These are phyloP conservation scores for Corythornis madagascariensis DNA, from an alignment of 2,113 vertebrate genomes.

Conservation along the genomic window DNA sequence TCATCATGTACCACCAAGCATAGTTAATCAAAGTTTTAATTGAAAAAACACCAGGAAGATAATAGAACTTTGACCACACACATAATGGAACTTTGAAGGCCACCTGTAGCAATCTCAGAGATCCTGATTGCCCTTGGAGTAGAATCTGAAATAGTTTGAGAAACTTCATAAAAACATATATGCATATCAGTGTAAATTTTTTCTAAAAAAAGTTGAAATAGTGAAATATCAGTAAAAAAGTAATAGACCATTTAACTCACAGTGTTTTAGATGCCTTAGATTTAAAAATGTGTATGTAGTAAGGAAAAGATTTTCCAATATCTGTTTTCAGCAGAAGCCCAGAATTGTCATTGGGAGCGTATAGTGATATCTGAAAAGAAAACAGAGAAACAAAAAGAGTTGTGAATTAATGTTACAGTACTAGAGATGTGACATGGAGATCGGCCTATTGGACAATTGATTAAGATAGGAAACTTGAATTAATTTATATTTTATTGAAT, in stretches of 20 bases:
- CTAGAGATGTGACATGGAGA: not conserved
- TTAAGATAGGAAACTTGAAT: not conserved
- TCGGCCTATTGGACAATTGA: not conserved
- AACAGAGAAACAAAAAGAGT: not conserved
- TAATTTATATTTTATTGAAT: not conserved
- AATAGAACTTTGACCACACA: not conserved
- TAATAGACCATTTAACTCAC: not conserved
- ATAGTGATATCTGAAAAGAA: not conserved
- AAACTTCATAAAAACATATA: too few relatives aligned
- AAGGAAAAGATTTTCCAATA: not conserved
- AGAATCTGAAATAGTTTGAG: not conserved
- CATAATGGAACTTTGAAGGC: not conserved
- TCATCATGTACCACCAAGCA: slow-evolving; percentile 13
- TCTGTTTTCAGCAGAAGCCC: not conserved
- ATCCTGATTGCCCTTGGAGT: not conserved
- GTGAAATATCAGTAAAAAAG: not conserved
- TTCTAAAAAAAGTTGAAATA: not conserved
- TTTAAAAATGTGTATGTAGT: not conserved
- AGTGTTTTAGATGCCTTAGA: not conserved
- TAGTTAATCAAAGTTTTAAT: slow-evolving; percentile 37
- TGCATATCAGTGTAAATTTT: not conserved
- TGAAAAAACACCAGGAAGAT: slow-evolving; percentile 30
- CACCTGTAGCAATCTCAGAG: not conserved
- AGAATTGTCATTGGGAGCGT: not conserved
- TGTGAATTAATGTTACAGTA: not conserved